phyloP scores from a whole-genome alignment of 2,888 invertebrate species.

The Drosophila kuntzei region DNA sequence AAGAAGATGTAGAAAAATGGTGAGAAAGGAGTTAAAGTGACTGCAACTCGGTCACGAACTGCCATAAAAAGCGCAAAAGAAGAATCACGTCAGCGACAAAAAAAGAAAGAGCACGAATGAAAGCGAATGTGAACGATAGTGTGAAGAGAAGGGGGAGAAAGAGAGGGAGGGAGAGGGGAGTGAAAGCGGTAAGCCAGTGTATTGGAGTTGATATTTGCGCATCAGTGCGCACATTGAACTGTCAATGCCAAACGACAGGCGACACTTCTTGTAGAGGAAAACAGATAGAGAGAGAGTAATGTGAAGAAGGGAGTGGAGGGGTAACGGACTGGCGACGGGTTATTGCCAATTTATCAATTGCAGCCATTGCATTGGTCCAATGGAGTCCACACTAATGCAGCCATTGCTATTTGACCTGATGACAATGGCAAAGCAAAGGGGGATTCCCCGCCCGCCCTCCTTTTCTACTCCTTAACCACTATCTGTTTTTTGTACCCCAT shows the following conservation, averaged over 20 bases:
- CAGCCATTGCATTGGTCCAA: constrained; percentile 53
- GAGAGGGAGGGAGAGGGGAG: not conserved
- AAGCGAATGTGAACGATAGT: constrained; percentile 50
- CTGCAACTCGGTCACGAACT: constrained; percentile 79
- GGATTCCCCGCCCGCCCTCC: not conserved
- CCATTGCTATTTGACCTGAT: constrained; percentile 67
- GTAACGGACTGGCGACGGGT: constrained; percentile 14
- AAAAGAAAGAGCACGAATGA: constrained; percentile 33
- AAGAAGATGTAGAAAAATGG: not conserved
- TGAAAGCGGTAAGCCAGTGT: constrained; percentile 49
- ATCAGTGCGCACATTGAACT: constrained; percentile 82
- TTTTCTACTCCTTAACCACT: not conserved
- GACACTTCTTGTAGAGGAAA: constrained; percentile 23
- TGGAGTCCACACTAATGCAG: constrained; percentile 67
- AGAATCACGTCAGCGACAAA: constrained; percentile 35
- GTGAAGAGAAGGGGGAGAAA: not conserved
- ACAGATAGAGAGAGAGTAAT: not conserved
- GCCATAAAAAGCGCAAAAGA: constrained; percentile 73
- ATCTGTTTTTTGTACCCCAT: not conserved
- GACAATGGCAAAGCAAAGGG: constrained; percentile 6
- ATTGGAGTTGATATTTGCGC: constrained; percentile 80
- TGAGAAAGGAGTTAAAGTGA: constrained; percentile 45
- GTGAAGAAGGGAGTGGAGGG: not conserved
- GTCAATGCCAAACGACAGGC: constrained; percentile 73
- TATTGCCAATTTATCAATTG: constrained; percentile 79